Evolutionary conservation across 2,888 invertebrate genomes (phyloP), one percentile per base, ranked within the genome.

Genomic region (Peribatodes rhomboidaria): DNA sequence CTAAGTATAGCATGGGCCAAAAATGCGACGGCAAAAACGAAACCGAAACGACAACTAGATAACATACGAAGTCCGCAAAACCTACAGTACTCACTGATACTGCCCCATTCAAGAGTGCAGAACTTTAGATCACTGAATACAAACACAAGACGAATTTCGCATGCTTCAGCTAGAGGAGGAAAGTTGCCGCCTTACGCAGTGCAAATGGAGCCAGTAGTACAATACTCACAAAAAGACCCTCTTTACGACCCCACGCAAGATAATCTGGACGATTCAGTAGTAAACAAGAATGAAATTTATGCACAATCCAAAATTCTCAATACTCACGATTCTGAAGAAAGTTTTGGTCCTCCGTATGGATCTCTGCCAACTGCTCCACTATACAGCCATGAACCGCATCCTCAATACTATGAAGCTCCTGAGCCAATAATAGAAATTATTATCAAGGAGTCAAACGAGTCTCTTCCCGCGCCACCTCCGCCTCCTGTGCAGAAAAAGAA

Each of bases 361-460:
- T 78, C 85, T 31, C 69, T 94, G 16, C 90, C 91, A 49, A 91
- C 90, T 39, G 93, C 93, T 41, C 94, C 92, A 8, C 73, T 93
- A n/a, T 94, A 94, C 64, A 90, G 92, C 46, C 90, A 92, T 62
- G 90, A 90, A 66, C 84, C 83, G 20, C 88, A 87, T 53, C 94
- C 87, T 1, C 85, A 94, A 54, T 95, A 95, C 76, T 94, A 96
- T 70, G 96, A 96, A 82, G 96, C 97, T 56, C 97, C 97, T 0
- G 98, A 98, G 81, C 98, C 98, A 6, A 98, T 98, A 18, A 98
- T 98, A 75, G 98, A 98, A 89, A 98, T 98, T 72, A 98, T 98
- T 67, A 98, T 98, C 56, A 97, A 97, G 80, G 98, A 98, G 85
- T 97, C 97, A 0, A 98, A 98, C 81, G 97, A 97, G 78, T 94